Percentiles rank a stretch among this genome's conserved stretches.
Conservation (phyloP, 2,888 invertebrate species). For the Nebria salina region DNA sequence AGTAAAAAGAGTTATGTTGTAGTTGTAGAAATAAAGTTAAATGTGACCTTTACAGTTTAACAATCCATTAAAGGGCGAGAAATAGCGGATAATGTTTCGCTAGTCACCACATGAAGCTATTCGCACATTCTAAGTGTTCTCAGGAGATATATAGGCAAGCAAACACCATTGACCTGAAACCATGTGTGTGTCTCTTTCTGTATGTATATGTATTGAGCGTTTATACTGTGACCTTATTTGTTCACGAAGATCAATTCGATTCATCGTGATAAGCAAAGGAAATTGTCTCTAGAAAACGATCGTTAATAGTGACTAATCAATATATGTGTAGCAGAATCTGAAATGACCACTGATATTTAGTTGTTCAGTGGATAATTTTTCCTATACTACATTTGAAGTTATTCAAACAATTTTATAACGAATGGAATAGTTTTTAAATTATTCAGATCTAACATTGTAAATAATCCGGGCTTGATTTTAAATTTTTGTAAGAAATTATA, state of each 20-base stretch:
- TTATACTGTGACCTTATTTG: not conserved
- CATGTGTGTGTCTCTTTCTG: not conserved
- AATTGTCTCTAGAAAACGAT: not conserved
- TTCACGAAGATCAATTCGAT: not conserved
- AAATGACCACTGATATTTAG: not conserved
- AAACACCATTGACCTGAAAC: slow-evolving; percentile 20
- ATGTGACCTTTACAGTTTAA: not conserved
- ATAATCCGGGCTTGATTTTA: too few species aligned
- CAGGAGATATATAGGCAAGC: slow-evolving; percentile 36
- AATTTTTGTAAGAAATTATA: too few species aligned
- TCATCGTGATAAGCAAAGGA: not conserved
- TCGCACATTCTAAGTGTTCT: slow-evolving; percentile 38
- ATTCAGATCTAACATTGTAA: too few species aligned
- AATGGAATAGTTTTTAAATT: too few species aligned
- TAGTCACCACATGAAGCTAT: slow-evolving; percentile 6
- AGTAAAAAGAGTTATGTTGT: too few species aligned
- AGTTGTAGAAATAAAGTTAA: not conserved
- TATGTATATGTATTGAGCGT: not conserved
- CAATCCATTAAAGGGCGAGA: not conserved
- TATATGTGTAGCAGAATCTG: not conserved
- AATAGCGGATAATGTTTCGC: slow-evolving; percentile 3
- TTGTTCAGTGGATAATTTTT: not conserved
- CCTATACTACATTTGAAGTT: too few species aligned
- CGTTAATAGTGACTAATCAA: not conserved
- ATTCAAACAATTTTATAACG: too few species aligned